These are phyloP conservation scores for Drosophila sordidula DNA, from an alignment of 2,888 invertebrate species.

Conservation along the genomic window DNA sequence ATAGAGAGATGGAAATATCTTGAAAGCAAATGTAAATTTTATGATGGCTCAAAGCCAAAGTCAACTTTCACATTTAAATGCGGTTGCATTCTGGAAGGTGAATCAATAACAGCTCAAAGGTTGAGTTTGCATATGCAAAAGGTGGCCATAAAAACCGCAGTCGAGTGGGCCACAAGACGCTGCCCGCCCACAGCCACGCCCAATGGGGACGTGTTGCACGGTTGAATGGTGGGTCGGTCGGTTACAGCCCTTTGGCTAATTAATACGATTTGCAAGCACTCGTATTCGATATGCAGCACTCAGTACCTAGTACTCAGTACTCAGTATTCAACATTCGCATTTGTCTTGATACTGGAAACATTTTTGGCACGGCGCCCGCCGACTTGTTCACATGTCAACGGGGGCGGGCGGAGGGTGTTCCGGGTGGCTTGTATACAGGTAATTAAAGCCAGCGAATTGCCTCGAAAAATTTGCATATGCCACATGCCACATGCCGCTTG, in stretches of 20 bases:
- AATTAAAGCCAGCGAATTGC: conserved; percentile 63
- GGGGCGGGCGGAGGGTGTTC: background rate
- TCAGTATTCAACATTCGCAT: conserved; percentile 27
- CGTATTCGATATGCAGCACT: background rate
- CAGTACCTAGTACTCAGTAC: conserved; percentile 8
- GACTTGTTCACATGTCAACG: conserved; percentile 65
- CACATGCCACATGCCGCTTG: conserved; percentile 36
- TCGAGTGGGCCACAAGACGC: conserved; percentile 19
- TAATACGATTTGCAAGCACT: conserved; percentile 51
- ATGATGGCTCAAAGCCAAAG: conserved; percentile 35
- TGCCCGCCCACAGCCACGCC: conserved; percentile 12
- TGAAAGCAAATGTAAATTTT: conserved; percentile 24
- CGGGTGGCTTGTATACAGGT: conserved; percentile 70
- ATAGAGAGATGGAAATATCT: conserved; percentile 10
- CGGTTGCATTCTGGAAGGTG: conserved; percentile 9
- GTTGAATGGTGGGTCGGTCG: conserved; percentile 29
- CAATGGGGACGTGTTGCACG: conserved; percentile 42
- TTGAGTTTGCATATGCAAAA: conserved; percentile 42
- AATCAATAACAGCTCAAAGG: conserved; percentile 61
- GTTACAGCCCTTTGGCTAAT: conserved; percentile 46
- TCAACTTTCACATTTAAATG: conserved; percentile 63
- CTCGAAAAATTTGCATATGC: conserved; percentile 68
- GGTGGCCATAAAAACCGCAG: conserved; percentile 14
- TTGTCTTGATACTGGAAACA: conserved; percentile 16
- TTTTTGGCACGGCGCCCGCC: conserved; percentile 69